Base-by-base conservation (phyloP, 2,113 vertebrate genomes). In the Thalassarche chlororhynchos region DNA sequence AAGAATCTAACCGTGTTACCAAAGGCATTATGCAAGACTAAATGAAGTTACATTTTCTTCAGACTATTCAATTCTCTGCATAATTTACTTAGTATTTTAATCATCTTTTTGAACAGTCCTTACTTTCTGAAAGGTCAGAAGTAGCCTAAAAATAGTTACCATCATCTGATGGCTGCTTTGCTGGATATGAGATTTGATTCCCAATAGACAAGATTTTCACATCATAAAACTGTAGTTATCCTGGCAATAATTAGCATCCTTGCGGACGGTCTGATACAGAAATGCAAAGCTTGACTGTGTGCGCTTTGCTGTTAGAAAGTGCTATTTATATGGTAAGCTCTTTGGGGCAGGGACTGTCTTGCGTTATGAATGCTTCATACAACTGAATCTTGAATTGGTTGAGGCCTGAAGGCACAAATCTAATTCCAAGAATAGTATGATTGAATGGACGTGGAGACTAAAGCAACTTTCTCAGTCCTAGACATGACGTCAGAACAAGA, bases 21-120 rank as follows among this genome's bases (percentile, higher is more conserved):
- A 90, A 93, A 93, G 87, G 52, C 64, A 2, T 97, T 96, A 93
- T 91, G 95, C 91, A 97, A 96, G 93, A 81, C 84, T 81, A 87
- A 97, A 93, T 95, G 90, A 88, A 96, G 75, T 80, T 97, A 93
- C 85, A 92, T 96, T 93, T 97, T 91, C 94, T 85, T 97, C 94
- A 92, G 93, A 86, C 87, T 90, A 4, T 91, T 94, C 89, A 91
- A 72, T 55, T 91, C 78, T 87, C 75, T 96, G 89, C 94, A 96
- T 96, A 96, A 97, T 96, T 97, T 94, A 91, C 66, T 91, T 90
- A 93, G 94, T 95, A 91, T 82, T 94, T 97, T 96, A 96, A 97
- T 96, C 47, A 91, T 96, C 91, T 77, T 95, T 89, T 96, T 71
- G 83, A 94, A 93, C 71, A 93, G 84, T 88, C 91, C 83, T 92